Evolutionary conservation across 2,888 invertebrate genomes (phyloP).

Genomic region (Pemphredon lugubris): DNA sequence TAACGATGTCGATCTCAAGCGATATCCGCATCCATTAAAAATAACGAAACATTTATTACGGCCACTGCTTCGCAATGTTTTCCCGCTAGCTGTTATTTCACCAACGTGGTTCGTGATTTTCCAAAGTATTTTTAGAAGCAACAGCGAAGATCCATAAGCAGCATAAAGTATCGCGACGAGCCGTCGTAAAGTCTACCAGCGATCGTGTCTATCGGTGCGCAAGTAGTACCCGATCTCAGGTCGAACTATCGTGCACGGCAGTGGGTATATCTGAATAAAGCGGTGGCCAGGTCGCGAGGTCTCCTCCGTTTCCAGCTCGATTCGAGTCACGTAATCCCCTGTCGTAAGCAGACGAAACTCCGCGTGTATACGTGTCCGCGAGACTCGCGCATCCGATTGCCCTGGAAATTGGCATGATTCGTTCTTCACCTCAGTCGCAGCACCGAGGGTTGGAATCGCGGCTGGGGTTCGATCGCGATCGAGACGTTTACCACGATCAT

Average conservation of each 20-base stretch:
- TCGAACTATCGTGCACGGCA: too few species aligned
- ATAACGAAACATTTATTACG: too few species aligned
- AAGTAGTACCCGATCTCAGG: neutral
- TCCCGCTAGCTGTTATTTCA: too few species aligned
- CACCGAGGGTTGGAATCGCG: neutral
- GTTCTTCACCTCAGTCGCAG: neutral
- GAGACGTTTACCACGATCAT: too few species aligned
- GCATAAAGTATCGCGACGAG: neutral
- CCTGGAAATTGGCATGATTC: conserved; percentile 15
- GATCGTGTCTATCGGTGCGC: neutral
- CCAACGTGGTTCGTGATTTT: too few species aligned
- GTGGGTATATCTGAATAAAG: neutral
- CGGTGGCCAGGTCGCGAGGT: conserved; percentile 46
- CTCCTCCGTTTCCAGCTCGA: conserved; percentile 27
- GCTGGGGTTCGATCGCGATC: neutral
- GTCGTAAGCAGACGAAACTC: conserved; percentile 53
- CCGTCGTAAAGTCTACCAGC: too few species aligned
- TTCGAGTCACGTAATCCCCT: conserved; percentile 63
- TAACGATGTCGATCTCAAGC: too few species aligned
- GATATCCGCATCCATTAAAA: too few species aligned
- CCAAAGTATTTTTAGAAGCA: too few species aligned
- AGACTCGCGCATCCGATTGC: conserved; percentile 27
- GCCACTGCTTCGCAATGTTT: too few species aligned
- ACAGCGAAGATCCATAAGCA: too few species aligned
- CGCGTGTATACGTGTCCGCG: conserved; percentile 24